Base-by-base conservation (phyloP, 2,797 vertebrate species). In the Todus mexicanus region DNA sequence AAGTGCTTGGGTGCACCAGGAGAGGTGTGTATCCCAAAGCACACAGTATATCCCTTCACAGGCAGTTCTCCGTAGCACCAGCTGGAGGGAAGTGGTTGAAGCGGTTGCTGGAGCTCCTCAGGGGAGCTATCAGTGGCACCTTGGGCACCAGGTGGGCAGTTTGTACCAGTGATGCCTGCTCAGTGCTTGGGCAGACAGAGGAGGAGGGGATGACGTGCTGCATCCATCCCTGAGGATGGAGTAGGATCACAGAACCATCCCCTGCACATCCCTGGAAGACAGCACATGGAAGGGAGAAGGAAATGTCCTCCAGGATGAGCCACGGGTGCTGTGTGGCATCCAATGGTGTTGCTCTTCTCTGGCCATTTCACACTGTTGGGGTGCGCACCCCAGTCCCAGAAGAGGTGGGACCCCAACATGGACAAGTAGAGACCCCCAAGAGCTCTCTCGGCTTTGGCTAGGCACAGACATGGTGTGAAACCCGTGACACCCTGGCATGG, bases 171-270 rank as follows among this genome's bases (percentile, higher is more conserved):
- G 40, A 13, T 25, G 40, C 20, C 37, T 20, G 43, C 50, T n/a
- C 0, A 0, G 23, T 35, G 40, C 19, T 16, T 0, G 4, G 56
- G 38, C 53, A 74, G 48, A 20, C 0, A 0, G 56, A 31, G 4
- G 3, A 9, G 50, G 53, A 68, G 29, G 29, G 13, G 29, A 43
- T 12, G 53, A 5, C 10, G 45, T 40, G 20, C 37, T 53, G 29
- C 47, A 15, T 1, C 23, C 17, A 29, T 3, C 21, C 38, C 20
- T 1, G 0, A 22, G 65, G 37, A 60, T 19, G 18, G 20, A 75
- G 17, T 0, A 0, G 5, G 66, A 20, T 4, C 23, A 45, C n/a
- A 57, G 25, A 16, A 15, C 27, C 13, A 40, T 42, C 21, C 65
- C 47, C 47, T 72, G 54, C 64, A 29, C 8, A 23, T 9, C n/a